These are phyloP conservation scores for Chloroclysta siterata DNA, from an alignment of 2,888 invertebrate species.

Conservation along the genomic window DNA sequence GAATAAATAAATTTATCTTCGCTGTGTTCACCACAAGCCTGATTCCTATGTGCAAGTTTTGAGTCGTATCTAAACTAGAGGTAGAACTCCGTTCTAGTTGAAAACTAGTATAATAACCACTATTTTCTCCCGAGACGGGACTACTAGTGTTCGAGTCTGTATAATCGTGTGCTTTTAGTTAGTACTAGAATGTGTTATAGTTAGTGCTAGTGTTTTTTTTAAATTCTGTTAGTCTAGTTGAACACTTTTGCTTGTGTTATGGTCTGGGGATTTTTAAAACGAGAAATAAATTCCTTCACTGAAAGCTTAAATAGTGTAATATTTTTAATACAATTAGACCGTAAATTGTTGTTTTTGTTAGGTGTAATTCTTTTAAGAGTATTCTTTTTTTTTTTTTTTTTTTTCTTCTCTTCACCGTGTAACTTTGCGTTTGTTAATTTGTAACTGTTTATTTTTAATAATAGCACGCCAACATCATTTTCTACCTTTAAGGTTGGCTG, in stretches of 20 bases:
- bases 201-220: constrained; percentile 1
- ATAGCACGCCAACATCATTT: too few species aligned
- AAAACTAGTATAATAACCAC: constrained; percentile 14
- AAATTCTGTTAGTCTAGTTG: not conserved
- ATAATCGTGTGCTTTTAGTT: not conserved
- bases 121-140: constrained; percentile 15
- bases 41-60: constrained; percentile 14
- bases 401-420: too few species aligned
- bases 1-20: too few species aligned
- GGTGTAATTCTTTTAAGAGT: too few species aligned
- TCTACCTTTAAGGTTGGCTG: too few species aligned
- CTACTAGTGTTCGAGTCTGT: constrained; percentile 1
- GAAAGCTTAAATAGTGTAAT: too few species aligned
- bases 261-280: not conserved
- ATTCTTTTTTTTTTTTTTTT: too few species aligned
- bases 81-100: constrained; percentile 8
- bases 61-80: constrained; percentile 6
- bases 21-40: not conserved
- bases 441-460: too few species aligned
- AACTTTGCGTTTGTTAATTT: too few species aligned
- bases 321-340: too few species aligned
- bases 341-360: too few species aligned
- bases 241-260: not conserved
- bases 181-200: not conserved
- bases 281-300: not conserved